Evolutionary conservation across 2,113 vertebrate genomes (phyloP).

Genomic region (Mesembrinibis cayennensis): DNA sequence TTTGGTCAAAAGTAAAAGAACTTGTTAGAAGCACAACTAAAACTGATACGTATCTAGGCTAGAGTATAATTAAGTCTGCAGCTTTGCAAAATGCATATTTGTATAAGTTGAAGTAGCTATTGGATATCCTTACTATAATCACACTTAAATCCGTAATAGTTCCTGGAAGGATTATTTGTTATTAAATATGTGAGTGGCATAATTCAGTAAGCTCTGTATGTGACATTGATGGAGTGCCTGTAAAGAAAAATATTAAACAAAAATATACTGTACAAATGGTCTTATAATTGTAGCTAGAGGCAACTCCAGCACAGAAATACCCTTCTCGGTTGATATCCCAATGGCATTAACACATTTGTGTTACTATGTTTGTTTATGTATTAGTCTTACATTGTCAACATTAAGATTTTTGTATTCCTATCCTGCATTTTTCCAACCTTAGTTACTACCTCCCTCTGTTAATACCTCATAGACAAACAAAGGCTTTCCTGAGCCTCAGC

Average conservation of each 20-base stretch:
- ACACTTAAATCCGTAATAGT: slow-evolving; percentile 33
- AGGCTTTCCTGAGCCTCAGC: not conserved
- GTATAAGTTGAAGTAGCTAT: slow-evolving; percentile 27
- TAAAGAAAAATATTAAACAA: slow-evolving; percentile 33
- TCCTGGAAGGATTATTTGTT: slow-evolving; percentile 47
- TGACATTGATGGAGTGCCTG: not conserved
- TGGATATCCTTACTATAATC: slow-evolving; percentile 19
- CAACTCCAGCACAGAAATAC: slow-evolving; percentile 17
- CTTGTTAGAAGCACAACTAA: not conserved
- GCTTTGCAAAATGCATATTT: slow-evolving; percentile 13
- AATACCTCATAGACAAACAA: not conserved
- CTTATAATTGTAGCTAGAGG: slow-evolving; percentile 31
- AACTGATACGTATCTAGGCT: not conserved
- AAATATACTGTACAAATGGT: slow-evolving; percentile 24
- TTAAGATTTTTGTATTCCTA: not conserved
- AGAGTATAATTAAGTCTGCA: not conserved
- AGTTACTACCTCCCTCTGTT: not conserved
- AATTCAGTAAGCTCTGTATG: slow-evolving; percentile 28
- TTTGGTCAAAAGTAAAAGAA: not conserved
- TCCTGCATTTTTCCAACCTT: not conserved
- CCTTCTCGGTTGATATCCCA: not conserved
- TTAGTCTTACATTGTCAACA: not conserved
- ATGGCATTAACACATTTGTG: not conserved
- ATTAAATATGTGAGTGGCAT: slow-evolving; percentile 43
- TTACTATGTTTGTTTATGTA: not conserved